phyloP scores from a whole-genome alignment of 2,797 vertebrate species.

The Hypotaenidia okinawae region DNA sequence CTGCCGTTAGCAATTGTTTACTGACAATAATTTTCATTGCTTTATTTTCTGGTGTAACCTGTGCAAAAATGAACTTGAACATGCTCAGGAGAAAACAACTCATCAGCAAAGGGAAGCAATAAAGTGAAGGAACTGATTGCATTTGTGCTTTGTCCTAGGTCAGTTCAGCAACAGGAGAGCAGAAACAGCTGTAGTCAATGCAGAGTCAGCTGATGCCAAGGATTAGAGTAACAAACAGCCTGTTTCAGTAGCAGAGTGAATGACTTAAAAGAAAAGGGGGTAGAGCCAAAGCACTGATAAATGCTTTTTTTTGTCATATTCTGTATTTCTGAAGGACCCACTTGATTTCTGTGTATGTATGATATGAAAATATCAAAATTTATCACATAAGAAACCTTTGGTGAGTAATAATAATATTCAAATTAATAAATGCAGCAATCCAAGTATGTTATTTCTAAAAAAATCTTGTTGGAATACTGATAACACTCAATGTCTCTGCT shows the following conservation, averaged over 20 bases:
- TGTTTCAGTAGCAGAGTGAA: neutral
- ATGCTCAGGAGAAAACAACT: neutral
- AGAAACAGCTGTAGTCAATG: slow-evolving; percentile 1
- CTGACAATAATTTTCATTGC: neutral
- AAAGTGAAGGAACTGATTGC: neutral
- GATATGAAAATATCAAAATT: neutral
- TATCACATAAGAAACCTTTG: neutral
- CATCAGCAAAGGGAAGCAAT: neutral
- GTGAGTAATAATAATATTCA: neutral
- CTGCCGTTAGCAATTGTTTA: neutral
- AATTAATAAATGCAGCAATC: neutral
- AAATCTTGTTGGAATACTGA: neutral
- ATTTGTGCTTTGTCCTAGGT: neutral
- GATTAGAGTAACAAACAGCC: neutral
- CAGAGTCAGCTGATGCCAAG: neutral
- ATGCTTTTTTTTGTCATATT: neutral
- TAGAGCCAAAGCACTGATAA: neutral
- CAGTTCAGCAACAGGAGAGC: neutral
- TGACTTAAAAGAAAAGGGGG: neutral
- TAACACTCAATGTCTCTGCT: neutral
- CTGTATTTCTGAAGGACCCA: neutral
- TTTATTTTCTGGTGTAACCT: neutral
- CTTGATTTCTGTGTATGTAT: neutral
- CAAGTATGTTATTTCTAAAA: neutral
- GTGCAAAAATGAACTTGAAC: neutral